A percentile compares a stretch with the other conserved stretches of the same genome.
Conservation (phyloP, 2,113 vertebrate species). For the Catharus fuscescens region DNA sequence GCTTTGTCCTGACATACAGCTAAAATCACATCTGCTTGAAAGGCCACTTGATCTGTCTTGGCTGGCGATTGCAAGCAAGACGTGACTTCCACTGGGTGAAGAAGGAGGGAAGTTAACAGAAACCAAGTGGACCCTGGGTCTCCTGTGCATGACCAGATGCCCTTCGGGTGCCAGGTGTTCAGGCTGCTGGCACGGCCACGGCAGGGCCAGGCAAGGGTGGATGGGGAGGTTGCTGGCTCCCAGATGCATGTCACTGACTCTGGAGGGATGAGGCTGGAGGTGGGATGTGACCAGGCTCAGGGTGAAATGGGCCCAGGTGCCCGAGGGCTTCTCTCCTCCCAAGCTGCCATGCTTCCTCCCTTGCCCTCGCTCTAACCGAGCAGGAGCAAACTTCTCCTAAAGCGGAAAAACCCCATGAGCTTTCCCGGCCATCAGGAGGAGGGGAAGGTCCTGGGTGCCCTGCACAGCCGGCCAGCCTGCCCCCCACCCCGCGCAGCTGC, state of each 20-base stretch:
- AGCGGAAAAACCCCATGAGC: neutral
- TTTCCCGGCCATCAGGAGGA: conserved; percentile 22
- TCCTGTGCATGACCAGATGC: neutral
- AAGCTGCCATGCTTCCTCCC: conserved; percentile 44
- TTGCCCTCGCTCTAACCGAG: neutral
- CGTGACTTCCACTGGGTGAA: fast-evolving
- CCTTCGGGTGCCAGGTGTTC: neutral
- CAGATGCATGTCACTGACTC: neutral
- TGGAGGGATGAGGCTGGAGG: conserved; percentile 1
- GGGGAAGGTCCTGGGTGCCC: conserved; percentile 15
- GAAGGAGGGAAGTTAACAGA: neutral
- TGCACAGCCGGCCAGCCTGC: conserved; percentile 57
- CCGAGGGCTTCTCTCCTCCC: conserved; percentile 36
- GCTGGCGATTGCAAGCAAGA: neutral
- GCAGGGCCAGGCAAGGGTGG: neutral
- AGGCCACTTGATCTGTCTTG: neutral
- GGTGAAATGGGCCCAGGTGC: conserved; percentile 54
- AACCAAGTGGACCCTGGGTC: neutral
- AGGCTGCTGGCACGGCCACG: neutral
- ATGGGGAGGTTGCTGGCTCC: neutral
- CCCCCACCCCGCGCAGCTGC: conserved; percentile 42
- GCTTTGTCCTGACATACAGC: neutral
- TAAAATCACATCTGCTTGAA: neutral
- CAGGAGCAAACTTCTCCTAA: neutral
- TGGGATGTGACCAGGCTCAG: conserved; percentile 58